These are phyloP conservation scores for Amazona vittata DNA, from an alignment of 2,113 vertebrate genomes.

Conservation along the genomic window DNA sequence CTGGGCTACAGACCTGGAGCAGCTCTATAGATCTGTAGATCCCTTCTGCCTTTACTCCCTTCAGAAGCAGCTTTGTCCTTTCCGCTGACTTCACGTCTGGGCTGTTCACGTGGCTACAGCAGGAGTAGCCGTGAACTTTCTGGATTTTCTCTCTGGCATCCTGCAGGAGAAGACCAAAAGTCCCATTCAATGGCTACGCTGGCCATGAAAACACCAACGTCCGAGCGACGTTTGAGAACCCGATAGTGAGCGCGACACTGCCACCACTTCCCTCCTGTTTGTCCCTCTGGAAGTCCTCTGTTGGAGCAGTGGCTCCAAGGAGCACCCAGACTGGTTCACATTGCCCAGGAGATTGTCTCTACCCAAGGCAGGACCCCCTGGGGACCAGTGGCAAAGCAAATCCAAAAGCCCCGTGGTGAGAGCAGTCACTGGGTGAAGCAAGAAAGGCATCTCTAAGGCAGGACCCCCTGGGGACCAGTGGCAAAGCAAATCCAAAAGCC, in stretches of 20 bases:
- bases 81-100: neutral
- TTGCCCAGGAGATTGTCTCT: neutral
- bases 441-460: accelerated
- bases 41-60: neutral
- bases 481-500: neutral
- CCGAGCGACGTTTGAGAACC: slow-evolving; percentile 94
- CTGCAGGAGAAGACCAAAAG: slow-evolving; percentile 95
- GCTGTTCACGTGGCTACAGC: neutral
- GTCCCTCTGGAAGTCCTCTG: neutral
- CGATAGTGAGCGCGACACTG: slow-evolving; percentile 73
- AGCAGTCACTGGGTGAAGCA: neutral
- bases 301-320: accelerated
- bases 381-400: neutral
- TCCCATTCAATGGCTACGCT: slow-evolving; percentile 94
- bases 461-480: neutral
- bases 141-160: neutral
- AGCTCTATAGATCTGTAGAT: accelerated
- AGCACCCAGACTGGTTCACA: accelerated
- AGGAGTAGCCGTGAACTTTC: neutral
- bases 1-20: accelerated
- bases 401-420: neutral
- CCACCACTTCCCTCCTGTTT: accelerated
- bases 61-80: neutral
- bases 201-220: slow-evolving; percentile 97
- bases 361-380: neutral